Percentiles rank a stretch among this genome's conserved stretches.
Evolutionary conservation across 1,140 invertebrate genomes (phyloP).

Genomic region (Halesus radiatus): DNA sequence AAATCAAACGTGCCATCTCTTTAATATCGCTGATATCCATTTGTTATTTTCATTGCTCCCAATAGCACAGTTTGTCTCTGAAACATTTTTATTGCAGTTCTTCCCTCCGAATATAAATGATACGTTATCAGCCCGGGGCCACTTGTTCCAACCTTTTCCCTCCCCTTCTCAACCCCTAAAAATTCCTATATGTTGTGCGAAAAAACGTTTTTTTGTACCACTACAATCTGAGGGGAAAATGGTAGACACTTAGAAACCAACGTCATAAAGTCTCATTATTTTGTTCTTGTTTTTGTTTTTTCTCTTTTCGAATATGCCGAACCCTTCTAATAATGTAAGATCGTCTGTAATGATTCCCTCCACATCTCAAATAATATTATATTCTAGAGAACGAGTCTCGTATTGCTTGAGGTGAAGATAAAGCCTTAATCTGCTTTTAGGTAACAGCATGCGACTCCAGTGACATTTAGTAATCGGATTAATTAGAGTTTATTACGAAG

Average conservation of each 20-base stretch:
- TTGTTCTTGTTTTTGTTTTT: no score
- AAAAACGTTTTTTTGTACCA: no score
- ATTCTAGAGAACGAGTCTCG: neutral
- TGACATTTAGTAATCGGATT: conserved; percentile 46
- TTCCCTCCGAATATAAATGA: conserved; percentile 55
- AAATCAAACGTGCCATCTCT: conserved; percentile 36
- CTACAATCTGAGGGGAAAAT: no score
- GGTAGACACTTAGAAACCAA: no score
- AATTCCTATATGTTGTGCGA: no score
- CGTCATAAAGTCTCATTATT: no score
- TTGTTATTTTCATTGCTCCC: conserved; percentile 55
- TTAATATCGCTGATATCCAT: conserved; percentile 47
- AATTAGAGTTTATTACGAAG: conserved; percentile 51
- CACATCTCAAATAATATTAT: conserved; percentile 2
- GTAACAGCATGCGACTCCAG: conserved; percentile 27
- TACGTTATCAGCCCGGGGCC: conserved; percentile 53
- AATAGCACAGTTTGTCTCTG: conserved; percentile 51
- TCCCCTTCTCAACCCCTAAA: neutral
- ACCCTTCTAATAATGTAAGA: neutral
- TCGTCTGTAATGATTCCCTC: neutral
- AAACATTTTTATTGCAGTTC: conserved; percentile 57
- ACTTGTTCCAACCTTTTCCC: conserved; percentile 54
- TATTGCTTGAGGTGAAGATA: conserved; percentile 33
- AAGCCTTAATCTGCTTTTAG: conserved; percentile 46
- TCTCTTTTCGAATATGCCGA: no score